Evolutionary conservation across 2,888 invertebrate genomes (phyloP).

Genomic region (Linhomoeus sp.): DNA sequence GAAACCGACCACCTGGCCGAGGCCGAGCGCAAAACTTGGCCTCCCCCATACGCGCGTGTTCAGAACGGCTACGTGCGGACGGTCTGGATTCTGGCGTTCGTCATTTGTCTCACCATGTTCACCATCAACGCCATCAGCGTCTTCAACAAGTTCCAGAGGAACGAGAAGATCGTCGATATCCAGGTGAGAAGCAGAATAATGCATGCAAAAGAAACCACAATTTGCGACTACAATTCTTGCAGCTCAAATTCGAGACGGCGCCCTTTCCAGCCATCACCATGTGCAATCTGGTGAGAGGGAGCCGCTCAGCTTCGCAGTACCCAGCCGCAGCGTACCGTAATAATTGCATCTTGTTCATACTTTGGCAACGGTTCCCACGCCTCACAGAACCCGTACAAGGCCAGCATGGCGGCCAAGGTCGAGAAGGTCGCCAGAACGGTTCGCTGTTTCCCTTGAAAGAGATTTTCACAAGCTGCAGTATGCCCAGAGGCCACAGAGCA

Average conservation of each 20-base stretch:
- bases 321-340: too few relatives aligned
- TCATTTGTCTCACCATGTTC: too few relatives aligned
- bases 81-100: too few relatives aligned
- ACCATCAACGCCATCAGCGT: slow-evolving; percentile 9
- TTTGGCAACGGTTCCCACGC: too few relatives aligned
- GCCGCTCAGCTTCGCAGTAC: too few relatives aligned
- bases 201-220: too few relatives aligned
- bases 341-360: too few relatives aligned
- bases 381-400: slow-evolving; percentile 25
- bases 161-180: slow-evolving; percentile 24
- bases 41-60: too few relatives aligned
- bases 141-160: slow-evolving; percentile 18
- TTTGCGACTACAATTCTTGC: not conserved
- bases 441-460: not conserved
- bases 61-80: too few relatives aligned
- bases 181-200: too few relatives aligned
- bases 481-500: not conserved
- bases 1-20: too few relatives aligned
- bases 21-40: too few relatives aligned
- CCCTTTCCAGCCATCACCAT: slow-evolving; percentile 23
- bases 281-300: slow-evolving; percentile 21
- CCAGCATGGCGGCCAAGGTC: slow-evolving; percentile 16
- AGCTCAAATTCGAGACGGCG: slow-evolving; percentile 8
- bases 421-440: slow-evolving; percentile 19
- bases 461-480: not conserved